A percentile compares a stretch with the other conserved stretches of the same genome.
Conservation (phyloP, 64 coral and sea anemone species). For the Anthopleura sola region DNA sequence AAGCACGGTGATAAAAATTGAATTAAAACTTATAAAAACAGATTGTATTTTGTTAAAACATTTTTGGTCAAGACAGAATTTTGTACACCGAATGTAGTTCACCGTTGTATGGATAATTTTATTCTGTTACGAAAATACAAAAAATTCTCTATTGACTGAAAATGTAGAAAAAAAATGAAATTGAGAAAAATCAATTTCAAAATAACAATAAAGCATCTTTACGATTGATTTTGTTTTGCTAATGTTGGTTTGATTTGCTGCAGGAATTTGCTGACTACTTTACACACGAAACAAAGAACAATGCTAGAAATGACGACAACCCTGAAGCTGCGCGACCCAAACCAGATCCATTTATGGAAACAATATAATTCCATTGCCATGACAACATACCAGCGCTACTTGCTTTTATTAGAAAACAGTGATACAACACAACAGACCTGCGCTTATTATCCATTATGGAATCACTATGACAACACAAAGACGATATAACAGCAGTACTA, state of each 20-base stretch:
- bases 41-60: too few species aligned
- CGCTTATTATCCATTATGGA: background rate
- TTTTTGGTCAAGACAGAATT: too few species aligned
- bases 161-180: too few species aligned
- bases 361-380: background rate
- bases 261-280: slow-evolving; percentile 69
- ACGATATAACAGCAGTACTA: background rate
- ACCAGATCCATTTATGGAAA: slow-evolving; percentile 27
- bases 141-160: too few species aligned
- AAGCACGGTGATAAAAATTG: too few species aligned
- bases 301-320: background rate
- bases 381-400: background rate
- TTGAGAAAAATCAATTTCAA: background rate
- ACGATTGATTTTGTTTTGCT: background rate
- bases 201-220: background rate
- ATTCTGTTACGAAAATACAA: too few species aligned
- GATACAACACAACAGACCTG: background rate
- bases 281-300: background rate
- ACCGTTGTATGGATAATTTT: too few species aligned
- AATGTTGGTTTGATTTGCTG: slow-evolving; percentile 15
- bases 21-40: too few species aligned
- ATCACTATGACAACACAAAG: background rate
- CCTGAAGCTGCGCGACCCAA: too few species aligned
- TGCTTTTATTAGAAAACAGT: background rate
- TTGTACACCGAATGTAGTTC: too few species aligned